phyloP scores from a whole-genome alignment of 1,140 invertebrate genomes.

The Reticulitermes speratus region DNA sequence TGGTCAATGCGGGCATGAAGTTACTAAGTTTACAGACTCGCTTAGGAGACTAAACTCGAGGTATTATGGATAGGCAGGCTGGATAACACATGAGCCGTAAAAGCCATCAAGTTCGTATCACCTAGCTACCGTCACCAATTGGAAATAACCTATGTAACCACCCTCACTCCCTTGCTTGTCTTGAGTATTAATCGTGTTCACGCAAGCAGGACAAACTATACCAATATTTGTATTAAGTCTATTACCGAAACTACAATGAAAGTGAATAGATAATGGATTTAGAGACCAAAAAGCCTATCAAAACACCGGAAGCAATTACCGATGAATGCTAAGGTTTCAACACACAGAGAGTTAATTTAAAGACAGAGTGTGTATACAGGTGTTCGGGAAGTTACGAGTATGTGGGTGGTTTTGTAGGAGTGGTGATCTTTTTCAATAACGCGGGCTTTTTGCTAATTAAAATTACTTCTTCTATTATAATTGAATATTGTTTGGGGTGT shows the following conservation, averaged over 20 bases:
- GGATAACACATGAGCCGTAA: neutral
- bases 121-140: constrained; percentile 13
- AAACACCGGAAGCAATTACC: constrained; percentile 18
- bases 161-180: neutral
- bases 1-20: neutral
- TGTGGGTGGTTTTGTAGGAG: neutral
- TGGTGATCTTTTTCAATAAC: neutral
- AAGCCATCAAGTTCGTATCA: neutral
- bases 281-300: constrained; percentile 10
- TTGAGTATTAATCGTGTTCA: constrained; percentile 17
- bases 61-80: neutral
- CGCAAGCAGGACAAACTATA: constrained; percentile 6
- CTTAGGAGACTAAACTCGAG: too few species aligned
- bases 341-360: constrained; percentile 12
- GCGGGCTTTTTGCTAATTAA: neutral
- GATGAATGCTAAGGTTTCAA: constrained; percentile 18
- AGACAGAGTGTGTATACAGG: constrained; percentile 3
- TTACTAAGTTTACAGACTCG: neutral
- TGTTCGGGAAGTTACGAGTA: neutral
- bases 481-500: neutral
- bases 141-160: neutral
- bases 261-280: constrained; percentile 9
- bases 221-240: constrained; percentile 11
- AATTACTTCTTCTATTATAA: neutral
- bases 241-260: neutral